A percentile compares a stretch with the other conserved stretches of the same genome.
Evolutionary conservation across 53 echinoderm and acorn worm species (phyloP).

Genomic region (Paelopatides confundens): DNA sequence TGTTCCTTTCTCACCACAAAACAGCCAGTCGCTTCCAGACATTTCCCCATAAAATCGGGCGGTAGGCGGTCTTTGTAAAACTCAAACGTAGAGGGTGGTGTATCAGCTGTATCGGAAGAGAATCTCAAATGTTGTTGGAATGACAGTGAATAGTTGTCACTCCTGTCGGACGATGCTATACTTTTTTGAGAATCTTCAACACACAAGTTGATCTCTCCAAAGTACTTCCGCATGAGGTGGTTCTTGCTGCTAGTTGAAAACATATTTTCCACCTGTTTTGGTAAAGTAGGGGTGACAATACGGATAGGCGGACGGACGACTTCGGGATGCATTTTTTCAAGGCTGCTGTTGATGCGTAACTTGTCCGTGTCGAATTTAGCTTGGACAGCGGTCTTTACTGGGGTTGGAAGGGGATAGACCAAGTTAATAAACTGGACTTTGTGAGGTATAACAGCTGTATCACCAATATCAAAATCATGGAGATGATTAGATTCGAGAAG

Average conservation of each 20-base stretch:
- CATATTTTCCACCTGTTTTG: neutral
- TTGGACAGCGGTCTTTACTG: neutral
- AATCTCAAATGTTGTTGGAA: neutral
- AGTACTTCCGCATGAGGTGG: constrained; percentile 60
- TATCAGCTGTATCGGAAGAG: constrained; percentile 6
- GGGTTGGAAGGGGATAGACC: constrained; percentile 51
- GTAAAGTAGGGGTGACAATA: neutral
- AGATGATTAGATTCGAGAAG: constrained; percentile 52
- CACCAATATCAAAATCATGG: constrained; percentile 41
- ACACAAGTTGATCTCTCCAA: neutral
- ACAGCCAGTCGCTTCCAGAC: constrained; percentile 55
- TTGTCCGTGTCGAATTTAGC: constrained; percentile 67
- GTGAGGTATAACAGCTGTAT: constrained; percentile 32
- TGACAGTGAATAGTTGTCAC: constrained; percentile 6
- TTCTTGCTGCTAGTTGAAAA: constrained; percentile 28
- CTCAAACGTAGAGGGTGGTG: neutral
- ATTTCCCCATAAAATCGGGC: constrained; percentile 52
- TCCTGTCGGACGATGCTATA: neutral
- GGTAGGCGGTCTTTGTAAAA: constrained; percentile 46
- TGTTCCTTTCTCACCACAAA: constrained; percentile 83
- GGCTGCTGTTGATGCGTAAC: constrained; percentile 71
- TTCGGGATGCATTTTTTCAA: constrained; percentile 72
- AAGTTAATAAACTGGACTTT: constrained; percentile 72
- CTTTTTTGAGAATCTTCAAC: neutral
- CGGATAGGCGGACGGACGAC: constrained; percentile 49